Evolutionary conservation across 2,888 invertebrate species (phyloP), one percentile per base, ranked within the genome.

Genomic region (Epinotia brunnichana): DNA sequence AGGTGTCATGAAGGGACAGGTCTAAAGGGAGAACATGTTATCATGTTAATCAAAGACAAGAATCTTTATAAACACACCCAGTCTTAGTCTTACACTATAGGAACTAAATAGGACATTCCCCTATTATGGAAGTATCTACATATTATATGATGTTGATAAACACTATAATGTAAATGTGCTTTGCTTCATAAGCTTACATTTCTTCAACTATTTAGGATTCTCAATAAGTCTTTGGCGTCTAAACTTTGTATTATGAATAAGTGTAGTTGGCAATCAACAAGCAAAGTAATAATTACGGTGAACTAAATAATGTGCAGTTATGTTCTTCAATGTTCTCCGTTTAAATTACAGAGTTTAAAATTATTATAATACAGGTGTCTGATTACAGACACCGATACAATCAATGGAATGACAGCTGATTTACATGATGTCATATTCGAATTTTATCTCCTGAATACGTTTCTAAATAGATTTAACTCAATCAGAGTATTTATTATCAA

Each of bases 281-380:
- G 39, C 68, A 57, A 59, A 59, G 57, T 68, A 73, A 53, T 59
- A 19, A 63, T 68, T 69, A 63, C 51, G 11, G 21, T 68, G 51
- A 13, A 53, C 39, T 63, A 53, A 35, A 51, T 10, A 68, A 41
- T 59, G n/a, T 57, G 57, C 67, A 68, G 72, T 71, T 71, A 62
- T 62, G 7, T 51, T 63, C 39, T 48, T 61, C 15, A 39, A 29
- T 29, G 13, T 53, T 51, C 21, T 39, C 57, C 13, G 63, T 69
- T n/a, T 48, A 59, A 29, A 41, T 59, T 57, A 53, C 63, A 59
- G 83, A 80, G 88, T 87, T 89, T 89, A 85, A 88, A 87, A 85
- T 88, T 88, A 87, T 80, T 48, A n/a, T 83, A 86, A 83, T 87
- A 87, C 90, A 90, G 73, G 90, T 90, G 87, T 88, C 90, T 87